phyloP scores from a whole-genome alignment of 2,113 vertebrate species.

The Aix galericulata region DNA sequence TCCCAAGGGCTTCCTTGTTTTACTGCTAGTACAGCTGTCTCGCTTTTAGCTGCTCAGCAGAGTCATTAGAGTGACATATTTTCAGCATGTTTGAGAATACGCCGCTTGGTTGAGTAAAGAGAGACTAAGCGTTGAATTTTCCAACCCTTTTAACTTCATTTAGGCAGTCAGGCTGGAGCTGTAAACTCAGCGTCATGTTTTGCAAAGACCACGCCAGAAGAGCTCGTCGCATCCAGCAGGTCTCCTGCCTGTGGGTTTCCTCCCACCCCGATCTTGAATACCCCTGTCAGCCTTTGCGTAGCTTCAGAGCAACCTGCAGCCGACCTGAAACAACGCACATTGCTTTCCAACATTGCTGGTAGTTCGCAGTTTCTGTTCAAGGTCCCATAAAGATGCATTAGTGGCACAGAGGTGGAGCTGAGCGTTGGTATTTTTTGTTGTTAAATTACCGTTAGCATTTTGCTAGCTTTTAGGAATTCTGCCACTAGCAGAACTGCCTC shows the following conservation, averaged over 20 bases:
- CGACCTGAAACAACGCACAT: background rate
- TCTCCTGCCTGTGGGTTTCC: background rate
- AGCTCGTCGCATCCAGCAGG: background rate
- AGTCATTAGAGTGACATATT: background rate
- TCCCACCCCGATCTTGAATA: accelerated
- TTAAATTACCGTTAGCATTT: background rate
- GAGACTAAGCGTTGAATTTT: background rate
- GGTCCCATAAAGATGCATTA: background rate
- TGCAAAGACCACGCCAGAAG: background rate
- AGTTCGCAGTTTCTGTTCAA: background rate
- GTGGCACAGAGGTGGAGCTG: background rate
- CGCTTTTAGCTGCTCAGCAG: background rate
- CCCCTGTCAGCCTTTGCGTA: background rate
- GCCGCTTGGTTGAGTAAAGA: background rate
- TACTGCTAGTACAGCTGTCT: background rate
- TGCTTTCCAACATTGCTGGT: background rate
- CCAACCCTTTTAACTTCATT: background rate
- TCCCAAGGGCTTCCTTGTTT: background rate
- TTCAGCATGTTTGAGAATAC: background rate
- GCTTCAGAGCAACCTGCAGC: background rate
- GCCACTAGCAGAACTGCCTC: background rate
- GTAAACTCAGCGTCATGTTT: background rate
- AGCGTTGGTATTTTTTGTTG: background rate
- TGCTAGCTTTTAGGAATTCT: background rate
- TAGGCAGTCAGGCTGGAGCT: background rate